These are phyloP conservation scores for Formica exsecta DNA, from an alignment of 1,140 invertebrate genomes.

Conservation along the genomic window DNA sequence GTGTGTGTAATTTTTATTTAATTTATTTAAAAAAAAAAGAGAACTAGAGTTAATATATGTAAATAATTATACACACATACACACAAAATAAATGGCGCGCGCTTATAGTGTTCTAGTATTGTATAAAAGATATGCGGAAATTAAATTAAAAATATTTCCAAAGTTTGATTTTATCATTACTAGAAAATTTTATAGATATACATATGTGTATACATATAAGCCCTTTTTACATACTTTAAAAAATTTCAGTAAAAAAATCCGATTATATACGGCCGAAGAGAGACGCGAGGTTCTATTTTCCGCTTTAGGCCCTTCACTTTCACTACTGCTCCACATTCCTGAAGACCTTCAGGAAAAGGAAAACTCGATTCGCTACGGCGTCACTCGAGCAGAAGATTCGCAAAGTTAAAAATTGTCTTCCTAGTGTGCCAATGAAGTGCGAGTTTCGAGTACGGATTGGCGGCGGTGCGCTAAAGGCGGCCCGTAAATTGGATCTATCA, in stretches of 20 bases:
- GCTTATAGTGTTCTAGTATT: too few relatives aligned
- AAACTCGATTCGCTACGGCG: constrained; percentile 30
- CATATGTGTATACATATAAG: not conserved
- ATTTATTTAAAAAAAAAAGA: too few relatives aligned
- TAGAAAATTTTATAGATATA: not conserved
- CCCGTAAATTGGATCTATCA: constrained; percentile 86
- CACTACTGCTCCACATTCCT: constrained; percentile 33
- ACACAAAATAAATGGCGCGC: too few relatives aligned
- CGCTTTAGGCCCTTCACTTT: constrained; percentile 27
- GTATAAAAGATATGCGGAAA: not conserved
- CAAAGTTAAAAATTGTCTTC: constrained; percentile 73
- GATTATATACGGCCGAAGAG: not conserved
- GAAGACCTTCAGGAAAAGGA: constrained; percentile 21
- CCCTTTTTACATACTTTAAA: not conserved
- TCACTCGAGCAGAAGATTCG: constrained; percentile 15
- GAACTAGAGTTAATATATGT: too few relatives aligned
- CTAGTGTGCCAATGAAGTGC: constrained; percentile 48
- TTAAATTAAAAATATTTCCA: not conserved
- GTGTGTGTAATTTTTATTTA: too few relatives aligned
- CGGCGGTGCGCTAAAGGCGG: constrained; percentile 70
- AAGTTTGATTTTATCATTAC: not conserved
- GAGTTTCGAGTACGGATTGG: constrained; percentile 57
- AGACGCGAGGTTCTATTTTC: not conserved
- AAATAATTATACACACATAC: too few relatives aligned
- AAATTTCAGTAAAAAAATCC: not conserved